Base-by-base conservation (phyloP, 2,888 invertebrate species). In the Caenorhabditis drosophilae region DNA sequence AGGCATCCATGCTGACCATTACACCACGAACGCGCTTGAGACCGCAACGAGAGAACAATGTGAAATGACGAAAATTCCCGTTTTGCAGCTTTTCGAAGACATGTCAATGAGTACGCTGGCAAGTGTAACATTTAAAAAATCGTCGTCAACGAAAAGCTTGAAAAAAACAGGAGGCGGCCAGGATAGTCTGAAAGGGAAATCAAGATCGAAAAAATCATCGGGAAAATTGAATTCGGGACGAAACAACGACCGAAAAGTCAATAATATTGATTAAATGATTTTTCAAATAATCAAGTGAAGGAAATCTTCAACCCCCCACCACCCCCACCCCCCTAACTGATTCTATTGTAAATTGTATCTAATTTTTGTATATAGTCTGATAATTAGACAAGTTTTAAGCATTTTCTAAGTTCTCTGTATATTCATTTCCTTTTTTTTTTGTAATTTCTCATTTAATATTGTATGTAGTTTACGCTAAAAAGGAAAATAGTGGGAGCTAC, bases 1-100 rank as follows among this genome's bases (percentile, higher is more conserved):
- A 70, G 63, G 66, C 59, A 63, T 62, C 70, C 70, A 70, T 70
- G 70, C 70, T 70, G 62, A 70, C 70, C 67, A 66, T 66, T 70
- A 70, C 70, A 67, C 67, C 70, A 70, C 67, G 67, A 62, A 67
- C 67, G 67, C 67, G 23, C n/a, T n/a, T n/a, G n/a, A n/a, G n/a
- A n/a, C n/a, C n/a, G n/a, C n/a, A n/a, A n/a, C n/a, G n/a, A n/a
- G n/a, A n/a, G n/a, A n/a, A n/a, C 31, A 31, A 31, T 31, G 12
- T 31, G 7, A 9, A 9, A 9, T 31, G 6, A 31, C 31, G 6
- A 12, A 31, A 6, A 31, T 31, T 31, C 6, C 31, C 12, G 6
- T 31, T 31, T 31, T 31, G 7, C 31, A 31, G 31, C 31, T 31
- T 12, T 31, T 31, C 12, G 31, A 31, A 31, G 31, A 31, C 31